Percentiles rank a stretch among this genome's conserved stretches.
Evolutionary conservation across 2,113 vertebrate genomes (phyloP).

Genomic region (Cheirogaleus medius): DNA sequence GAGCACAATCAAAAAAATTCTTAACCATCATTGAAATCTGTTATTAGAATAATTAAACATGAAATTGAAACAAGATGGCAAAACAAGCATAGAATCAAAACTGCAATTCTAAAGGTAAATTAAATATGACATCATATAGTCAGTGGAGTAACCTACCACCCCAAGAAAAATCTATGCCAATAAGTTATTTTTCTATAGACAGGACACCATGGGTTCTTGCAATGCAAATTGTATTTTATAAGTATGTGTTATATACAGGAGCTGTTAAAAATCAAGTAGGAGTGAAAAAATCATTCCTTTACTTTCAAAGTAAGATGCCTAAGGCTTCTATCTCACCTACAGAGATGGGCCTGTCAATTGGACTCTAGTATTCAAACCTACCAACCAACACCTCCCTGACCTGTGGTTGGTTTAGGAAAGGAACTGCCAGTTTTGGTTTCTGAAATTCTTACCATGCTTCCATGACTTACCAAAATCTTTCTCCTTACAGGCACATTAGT

Average conservation of each 20-base stretch:
- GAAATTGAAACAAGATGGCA: conserved; percentile 34
- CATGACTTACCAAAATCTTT: not conserved
- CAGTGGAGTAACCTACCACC: not conserved
- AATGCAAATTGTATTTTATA: not conserved
- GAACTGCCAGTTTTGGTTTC: not conserved
- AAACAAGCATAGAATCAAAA: conserved; percentile 50
- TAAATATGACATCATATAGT: conserved; percentile 1
- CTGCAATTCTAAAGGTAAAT: not conserved
- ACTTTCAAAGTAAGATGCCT: not conserved
- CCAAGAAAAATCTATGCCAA: not conserved
- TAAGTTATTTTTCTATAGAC: no score
- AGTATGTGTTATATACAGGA: not conserved
- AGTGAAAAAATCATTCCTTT: not conserved
- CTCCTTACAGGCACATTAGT: not conserved
- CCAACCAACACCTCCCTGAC: not conserved
- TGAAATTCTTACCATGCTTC: not conserved
- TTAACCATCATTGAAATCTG: conserved; percentile 1
- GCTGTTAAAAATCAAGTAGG: not conserved
- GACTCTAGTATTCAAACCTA: not conserved
- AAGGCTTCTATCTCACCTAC: not conserved
- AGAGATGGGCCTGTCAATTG: not conserved
- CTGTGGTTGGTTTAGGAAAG: not conserved
- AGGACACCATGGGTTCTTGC: not conserved
- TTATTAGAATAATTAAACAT: conserved; percentile 37
- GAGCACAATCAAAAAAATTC: not conserved